phyloP scores from a whole-genome alignment of 2,888 invertebrate genomes.

The Augochlorella aurata region DNA sequence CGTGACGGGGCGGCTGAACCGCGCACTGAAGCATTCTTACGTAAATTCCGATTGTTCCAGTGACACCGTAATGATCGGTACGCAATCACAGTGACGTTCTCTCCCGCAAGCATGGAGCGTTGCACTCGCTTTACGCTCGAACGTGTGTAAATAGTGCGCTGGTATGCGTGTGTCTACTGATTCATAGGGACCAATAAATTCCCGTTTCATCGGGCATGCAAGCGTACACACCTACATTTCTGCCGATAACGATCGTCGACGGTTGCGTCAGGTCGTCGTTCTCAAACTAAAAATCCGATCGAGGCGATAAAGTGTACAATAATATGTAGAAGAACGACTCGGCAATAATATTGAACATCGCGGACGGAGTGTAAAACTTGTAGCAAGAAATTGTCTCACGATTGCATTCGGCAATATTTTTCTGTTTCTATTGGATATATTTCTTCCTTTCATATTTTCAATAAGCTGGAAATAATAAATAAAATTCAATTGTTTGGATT shows the following conservation, averaged over 20 bases:
- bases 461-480: no score
- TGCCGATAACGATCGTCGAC: conserved; percentile 28
- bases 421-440: neutral
- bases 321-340: no score
- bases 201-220: conserved; percentile 17
- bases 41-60: conserved; percentile 46
- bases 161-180: conserved; percentile 26
- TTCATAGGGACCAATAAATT: conserved; percentile 46
- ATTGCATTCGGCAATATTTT: neutral
- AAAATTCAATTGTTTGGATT: no score
- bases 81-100: conserved; percentile 44
- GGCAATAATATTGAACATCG: neutral
- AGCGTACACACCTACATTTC: conserved; percentile 24
- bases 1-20: conserved; percentile 16
- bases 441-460: neutral
- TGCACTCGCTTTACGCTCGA: conserved; percentile 26
- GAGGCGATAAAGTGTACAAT: neutral
- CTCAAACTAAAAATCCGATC: neutral
- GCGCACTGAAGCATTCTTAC: conserved; percentile 31
- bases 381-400: neutral
- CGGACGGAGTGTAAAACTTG: neutral
- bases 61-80: conserved; percentile 39
- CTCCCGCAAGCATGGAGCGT: conserved; percentile 18
- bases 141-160: conserved; percentile 23
- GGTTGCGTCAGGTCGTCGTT: conserved; percentile 48